These are phyloP conservation scores for Xanthia icteritia DNA, from an alignment of 2,888 invertebrate species.

Conservation along the genomic window DNA sequence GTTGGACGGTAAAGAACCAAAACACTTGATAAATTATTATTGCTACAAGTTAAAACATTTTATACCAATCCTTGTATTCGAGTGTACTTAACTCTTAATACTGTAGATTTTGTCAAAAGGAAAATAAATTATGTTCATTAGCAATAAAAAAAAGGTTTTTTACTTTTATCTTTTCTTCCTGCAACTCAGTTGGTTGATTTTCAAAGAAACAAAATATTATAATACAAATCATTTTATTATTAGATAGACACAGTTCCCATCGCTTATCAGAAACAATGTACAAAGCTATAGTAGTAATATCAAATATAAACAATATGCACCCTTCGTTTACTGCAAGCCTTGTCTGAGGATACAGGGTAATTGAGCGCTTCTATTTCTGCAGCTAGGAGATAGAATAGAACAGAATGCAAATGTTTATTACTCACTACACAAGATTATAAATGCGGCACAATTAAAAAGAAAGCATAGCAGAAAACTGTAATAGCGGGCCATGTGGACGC, in stretches of 20 bases:
- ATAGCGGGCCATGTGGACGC: conserved; percentile 68
- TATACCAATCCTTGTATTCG: conserved; percentile 90
- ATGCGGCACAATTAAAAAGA: conserved; percentile 87
- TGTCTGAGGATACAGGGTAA: conserved; percentile 89
- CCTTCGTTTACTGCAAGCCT: conserved; percentile 91
- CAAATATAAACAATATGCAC: conserved; percentile 91
- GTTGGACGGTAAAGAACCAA: conserved; percentile 88
- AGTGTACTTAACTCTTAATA: conserved; percentile 90
- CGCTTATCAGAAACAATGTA: conserved; percentile 93
- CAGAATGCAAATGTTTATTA: conserved; percentile 89
- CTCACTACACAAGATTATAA: conserved; percentile 88
- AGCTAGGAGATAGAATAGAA: conserved; percentile 87
- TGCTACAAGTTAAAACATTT: conserved; percentile 88
- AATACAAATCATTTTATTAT: conserved; percentile 93
- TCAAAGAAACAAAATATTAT: conserved; percentile 82
- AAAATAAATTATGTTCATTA: conserved; percentile 89
- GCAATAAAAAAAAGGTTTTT: conserved; percentile 76
- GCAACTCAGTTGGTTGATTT: conserved; percentile 19
- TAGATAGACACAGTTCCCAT: conserved; percentile 93
- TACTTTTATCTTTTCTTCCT: conserved; percentile 46
- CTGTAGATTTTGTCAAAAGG: conserved; percentile 89
- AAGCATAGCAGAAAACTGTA: conserved; percentile 87
- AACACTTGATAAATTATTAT: conserved; percentile 83
- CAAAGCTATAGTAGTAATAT: conserved; percentile 92
- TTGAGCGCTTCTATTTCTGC: conserved; percentile 90